Evolutionary conservation across 2,888 invertebrate genomes (phyloP).

Genomic region (Drosophila colorata): DNA sequence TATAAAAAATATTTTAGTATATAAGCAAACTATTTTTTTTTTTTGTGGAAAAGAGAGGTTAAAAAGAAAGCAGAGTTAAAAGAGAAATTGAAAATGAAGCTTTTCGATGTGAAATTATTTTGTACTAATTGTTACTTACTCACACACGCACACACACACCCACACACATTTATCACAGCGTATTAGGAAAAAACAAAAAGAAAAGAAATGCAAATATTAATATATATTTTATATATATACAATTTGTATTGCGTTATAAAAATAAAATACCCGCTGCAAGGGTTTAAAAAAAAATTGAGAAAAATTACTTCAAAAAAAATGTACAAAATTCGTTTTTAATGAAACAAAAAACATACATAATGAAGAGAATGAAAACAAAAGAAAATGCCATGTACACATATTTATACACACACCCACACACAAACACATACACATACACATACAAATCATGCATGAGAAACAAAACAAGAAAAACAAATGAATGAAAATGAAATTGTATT

Average conservation of each 20-base stretch:
- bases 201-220: slow-evolving; percentile 18
- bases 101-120: slow-evolving; percentile 75
- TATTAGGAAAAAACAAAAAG: slow-evolving; percentile 20
- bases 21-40: slow-evolving; percentile 29
- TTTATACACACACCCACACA: slow-evolving; percentile 56
- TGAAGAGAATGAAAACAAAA: slow-evolving; percentile 24
- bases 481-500: slow-evolving; percentile 73
- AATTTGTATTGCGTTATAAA: slow-evolving; percentile 2
- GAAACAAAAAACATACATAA: slow-evolving; percentile 19
- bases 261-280: background rate
- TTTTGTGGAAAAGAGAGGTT: slow-evolving; percentile 22
- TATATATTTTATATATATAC: slow-evolving; percentile 22
- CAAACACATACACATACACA: slow-evolving; percentile 24
- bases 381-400: slow-evolving; percentile 70
- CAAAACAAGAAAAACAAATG: slow-evolving; percentile 32
- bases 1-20: slow-evolving; percentile 42
- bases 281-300: slow-evolving; percentile 20
- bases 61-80: slow-evolving; percentile 28
- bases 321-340: slow-evolving; percentile 63
- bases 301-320: slow-evolving; percentile 42
- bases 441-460: slow-evolving; percentile 39
- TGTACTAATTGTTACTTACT: slow-evolving; percentile 78
- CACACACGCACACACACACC: slow-evolving; percentile 45
- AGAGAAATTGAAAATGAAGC: slow-evolving; percentile 43
- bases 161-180: slow-evolving; percentile 36